phyloP scores from a whole-genome alignment of 1,140 invertebrate species.

The Drosophila lowei region DNA sequence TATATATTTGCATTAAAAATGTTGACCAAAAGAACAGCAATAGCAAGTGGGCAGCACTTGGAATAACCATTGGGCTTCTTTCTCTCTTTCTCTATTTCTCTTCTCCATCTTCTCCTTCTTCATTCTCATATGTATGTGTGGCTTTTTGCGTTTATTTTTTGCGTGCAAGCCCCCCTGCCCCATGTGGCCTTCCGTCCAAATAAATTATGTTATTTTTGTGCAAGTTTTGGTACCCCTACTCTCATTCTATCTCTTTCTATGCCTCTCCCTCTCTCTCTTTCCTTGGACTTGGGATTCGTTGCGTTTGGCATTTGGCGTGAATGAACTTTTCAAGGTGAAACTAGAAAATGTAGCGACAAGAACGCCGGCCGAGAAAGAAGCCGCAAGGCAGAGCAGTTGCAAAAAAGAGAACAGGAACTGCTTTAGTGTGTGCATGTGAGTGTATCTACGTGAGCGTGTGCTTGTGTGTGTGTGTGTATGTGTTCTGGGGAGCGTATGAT shows the following conservation, averaged over 20 bases:
- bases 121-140: constrained; percentile 3
- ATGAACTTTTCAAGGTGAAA: constrained; percentile 83
- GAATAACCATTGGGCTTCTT: constrained; percentile 1
- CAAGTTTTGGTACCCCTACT: constrained; percentile 64
- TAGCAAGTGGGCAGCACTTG: no score
- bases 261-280: not conserved
- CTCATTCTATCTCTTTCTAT: constrained; percentile 20
- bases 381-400: constrained; percentile 43
- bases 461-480: constrained; percentile 17
- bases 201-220: constrained; percentile 82
- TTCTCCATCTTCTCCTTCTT: constrained; percentile 7
- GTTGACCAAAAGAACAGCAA: constrained; percentile 44
- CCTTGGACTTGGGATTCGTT: constrained; percentile 64
- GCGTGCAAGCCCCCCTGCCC: constrained; percentile 54
- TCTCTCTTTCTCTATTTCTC: not conserved
- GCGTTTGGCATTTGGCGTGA: constrained; percentile 77
- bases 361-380: constrained; percentile 36
- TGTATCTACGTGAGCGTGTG: constrained; percentile 6
- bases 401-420: constrained; percentile 70
- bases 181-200: constrained; percentile 55
- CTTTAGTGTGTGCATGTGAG: constrained; percentile 15
- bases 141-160: constrained; percentile 42
- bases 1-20: constrained; percentile 78
- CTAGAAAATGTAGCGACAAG: constrained; percentile 74
- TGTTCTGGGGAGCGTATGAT: constrained; percentile 70